Percentiles rank a stretch among this genome's conserved stretches.
Conservation (phyloP, 2,113 vertebrate genomes). For the Pterocles orientalis region DNA sequence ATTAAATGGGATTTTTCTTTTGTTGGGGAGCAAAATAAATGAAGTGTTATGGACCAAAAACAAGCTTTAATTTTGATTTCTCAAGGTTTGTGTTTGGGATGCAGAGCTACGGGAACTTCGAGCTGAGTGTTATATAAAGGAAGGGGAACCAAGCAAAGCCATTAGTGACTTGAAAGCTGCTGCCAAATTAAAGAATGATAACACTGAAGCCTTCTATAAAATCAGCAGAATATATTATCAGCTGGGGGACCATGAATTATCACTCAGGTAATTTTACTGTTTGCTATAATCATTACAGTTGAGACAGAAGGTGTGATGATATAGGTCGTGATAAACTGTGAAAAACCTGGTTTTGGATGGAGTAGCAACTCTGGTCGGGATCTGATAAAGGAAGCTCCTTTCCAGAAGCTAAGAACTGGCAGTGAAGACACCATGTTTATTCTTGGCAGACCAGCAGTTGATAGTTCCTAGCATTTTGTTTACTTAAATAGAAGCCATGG, state of each 20-base stretch:
- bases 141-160: slow-evolving; percentile 92
- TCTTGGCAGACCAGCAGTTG: background rate
- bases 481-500: background rate
- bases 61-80: slow-evolving; percentile 72
- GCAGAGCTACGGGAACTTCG: slow-evolving; percentile 90
- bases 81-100: slow-evolving; percentile 95
- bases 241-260: slow-evolving; percentile 93
- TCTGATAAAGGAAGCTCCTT: background rate
- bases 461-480: background rate
- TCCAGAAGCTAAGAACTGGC: background rate
- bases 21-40: background rate
- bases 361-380: background rate
- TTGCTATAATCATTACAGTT: background rate
- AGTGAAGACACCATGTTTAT: background rate
- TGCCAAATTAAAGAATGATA: slow-evolving; percentile 94
- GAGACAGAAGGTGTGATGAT: background rate
- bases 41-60: slow-evolving; percentile 18
- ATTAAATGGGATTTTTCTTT: background rate
- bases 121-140: slow-evolving; percentile 91
- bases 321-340: background rate
- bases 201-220: slow-evolving; percentile 94
- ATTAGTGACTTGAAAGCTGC: slow-evolving; percentile 94
- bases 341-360: background rate
- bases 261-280: slow-evolving; percentile 85
- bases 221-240: slow-evolving; percentile 95